Base-by-base conservation (phyloP, 2,888 invertebrate genomes). In the Oligia fasciuncula region DNA sequence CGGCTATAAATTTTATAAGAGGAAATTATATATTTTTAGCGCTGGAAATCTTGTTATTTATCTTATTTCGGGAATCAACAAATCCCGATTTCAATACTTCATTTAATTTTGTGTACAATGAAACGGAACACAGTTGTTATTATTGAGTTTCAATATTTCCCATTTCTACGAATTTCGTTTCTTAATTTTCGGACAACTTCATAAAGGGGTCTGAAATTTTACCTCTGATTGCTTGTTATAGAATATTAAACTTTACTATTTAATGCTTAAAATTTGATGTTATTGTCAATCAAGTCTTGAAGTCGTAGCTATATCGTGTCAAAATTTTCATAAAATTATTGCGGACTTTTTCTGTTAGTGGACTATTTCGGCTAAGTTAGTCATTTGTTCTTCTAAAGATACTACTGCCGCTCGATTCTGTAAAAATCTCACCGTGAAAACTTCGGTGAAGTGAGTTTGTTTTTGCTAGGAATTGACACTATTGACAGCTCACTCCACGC, bases 211-310 rank as follows among this genome's bases (percentile, higher is more conserved):
- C 43, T 23, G 29, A 76, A 80, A n/a, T 80, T 83, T 77, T 77
- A 80, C 70, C 70, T 73, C 72, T 76, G 73, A 76, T 76, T 80
- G 43, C 76, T 69, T 69, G 66, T 66, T 72, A 73, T n/a, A 63
- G 65, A 87, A 87, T 65, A 69, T 66, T 79, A 63, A 83, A 87
- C 84, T 79, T 86, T 83, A 68, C 81, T 46, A 57, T 49, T 23
- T 35, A n/a, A 6, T 0, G 13, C 13, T 49, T 79, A 76, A 68
- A 62, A 73, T 76, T 66, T 62, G 14, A 71, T 60, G 49, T 43
- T 76, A 43, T 40, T 67, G 40, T 68, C 77, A 85, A 79, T 79
- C 73, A 81, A 83, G 66, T 14, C 63, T 35, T 13, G 13, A 76
- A 67, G 40, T 29, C 54, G 40, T 63, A 43, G 62, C n/a, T 60